Percentiles rank a stretch among this genome's conserved stretches.
Conservation (phyloP, 2,113 vertebrate genomes). For the Equus przewalskii region DNA sequence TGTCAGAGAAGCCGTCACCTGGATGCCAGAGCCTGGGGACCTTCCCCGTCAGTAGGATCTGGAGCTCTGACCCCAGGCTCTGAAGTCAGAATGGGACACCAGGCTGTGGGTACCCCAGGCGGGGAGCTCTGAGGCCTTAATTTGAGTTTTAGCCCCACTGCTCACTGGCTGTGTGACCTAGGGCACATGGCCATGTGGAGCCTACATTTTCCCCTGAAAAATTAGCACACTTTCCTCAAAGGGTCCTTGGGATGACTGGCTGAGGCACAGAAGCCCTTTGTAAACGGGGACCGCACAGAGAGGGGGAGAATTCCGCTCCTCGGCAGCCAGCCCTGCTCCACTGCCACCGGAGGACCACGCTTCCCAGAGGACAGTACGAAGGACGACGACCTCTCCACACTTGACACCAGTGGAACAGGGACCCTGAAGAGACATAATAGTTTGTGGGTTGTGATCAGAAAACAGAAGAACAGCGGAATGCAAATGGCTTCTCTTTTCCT, state of each 20-base stretch:
- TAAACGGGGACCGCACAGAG: no score
- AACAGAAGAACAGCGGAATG: not conserved
- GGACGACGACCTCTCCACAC: not conserved
- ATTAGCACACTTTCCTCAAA: not conserved
- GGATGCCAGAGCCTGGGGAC: fast-evolving
- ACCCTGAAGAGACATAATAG: not conserved
- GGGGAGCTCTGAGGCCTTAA: fast-evolving
- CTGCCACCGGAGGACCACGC: fast-evolving
- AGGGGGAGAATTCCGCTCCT: no score
- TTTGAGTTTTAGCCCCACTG: not conserved
- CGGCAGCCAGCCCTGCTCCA: no score
- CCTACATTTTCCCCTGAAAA: not conserved
- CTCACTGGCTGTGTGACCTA: fast-evolving
- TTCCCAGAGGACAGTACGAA: no score
- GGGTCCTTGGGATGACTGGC: not conserved
- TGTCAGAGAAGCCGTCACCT: not conserved
- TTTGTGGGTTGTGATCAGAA: not conserved
- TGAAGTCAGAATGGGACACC: not conserved
- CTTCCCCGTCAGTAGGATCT: fast-evolving
- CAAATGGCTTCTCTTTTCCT: no score
- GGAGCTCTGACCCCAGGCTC: not conserved
- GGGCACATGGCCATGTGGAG: not conserved
- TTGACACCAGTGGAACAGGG: fast-evolving
- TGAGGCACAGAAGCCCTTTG: no score
- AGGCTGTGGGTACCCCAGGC: fast-evolving